Evolutionary conservation across 2,797 vertebrate species (phyloP).

Genomic region (Etheostoma perlongum): DNA sequence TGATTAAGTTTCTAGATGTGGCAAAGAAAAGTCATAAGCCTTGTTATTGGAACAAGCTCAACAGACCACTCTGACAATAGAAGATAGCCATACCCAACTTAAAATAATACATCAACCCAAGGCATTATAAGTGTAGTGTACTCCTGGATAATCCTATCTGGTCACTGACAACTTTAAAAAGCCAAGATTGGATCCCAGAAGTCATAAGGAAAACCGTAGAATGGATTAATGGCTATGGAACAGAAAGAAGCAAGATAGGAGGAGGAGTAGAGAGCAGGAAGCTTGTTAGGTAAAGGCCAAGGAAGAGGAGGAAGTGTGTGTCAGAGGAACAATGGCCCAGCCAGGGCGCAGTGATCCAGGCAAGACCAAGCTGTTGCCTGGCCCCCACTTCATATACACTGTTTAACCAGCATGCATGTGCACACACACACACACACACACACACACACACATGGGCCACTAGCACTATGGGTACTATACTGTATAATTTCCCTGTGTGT

Average conservation of each 20-base stretch:
- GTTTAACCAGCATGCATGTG: conserved; percentile 56
- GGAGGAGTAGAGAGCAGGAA: conserved; percentile 15
- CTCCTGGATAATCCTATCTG: not conserved
- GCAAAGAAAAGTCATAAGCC: conserved; percentile 47
- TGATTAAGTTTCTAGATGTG: conserved; percentile 35
- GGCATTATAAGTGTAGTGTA: conserved; percentile 2
- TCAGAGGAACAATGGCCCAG: conserved; percentile 76
- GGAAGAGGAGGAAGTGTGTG: conserved; percentile 46
- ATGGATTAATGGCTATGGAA: conserved; percentile 7
- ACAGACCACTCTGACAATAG: conserved; percentile 12
- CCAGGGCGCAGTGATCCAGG: conserved; percentile 83
- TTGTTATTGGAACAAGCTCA: conserved; percentile 51
- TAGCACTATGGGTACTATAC: no score
- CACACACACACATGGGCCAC: not conserved
- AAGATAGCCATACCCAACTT: conserved; percentile 34
- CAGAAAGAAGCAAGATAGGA: conserved; percentile 16
- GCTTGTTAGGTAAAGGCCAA: conserved; percentile 53
- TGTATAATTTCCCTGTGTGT: conserved; percentile 6
- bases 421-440: conserved; percentile 6
- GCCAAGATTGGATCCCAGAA: not conserved
- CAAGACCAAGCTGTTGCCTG: conserved; percentile 84
- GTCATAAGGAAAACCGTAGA: not conserved
- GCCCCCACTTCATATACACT: conserved; percentile 75
- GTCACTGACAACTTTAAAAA: not conserved
- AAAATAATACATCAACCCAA: conserved; percentile 51